Conservation (phyloP, 1,140 invertebrate species). For the Kradibia gibbosae region DNA sequence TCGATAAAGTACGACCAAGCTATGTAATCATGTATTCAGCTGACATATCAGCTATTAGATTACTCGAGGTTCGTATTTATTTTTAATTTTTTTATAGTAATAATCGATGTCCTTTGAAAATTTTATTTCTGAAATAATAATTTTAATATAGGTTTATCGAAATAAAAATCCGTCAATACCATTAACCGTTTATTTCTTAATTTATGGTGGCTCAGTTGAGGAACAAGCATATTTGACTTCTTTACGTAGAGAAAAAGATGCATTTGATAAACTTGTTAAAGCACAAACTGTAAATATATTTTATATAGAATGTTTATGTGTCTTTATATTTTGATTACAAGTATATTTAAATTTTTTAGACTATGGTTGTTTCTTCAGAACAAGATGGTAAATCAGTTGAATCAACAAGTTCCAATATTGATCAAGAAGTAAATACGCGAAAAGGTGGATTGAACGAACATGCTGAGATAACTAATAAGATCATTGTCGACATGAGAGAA, state of each 20-base stretch:
- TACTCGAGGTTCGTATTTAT: slow-evolving; percentile 81
- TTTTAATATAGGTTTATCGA: slow-evolving; percentile 77
- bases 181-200: slow-evolving; percentile 89
- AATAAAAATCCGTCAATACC: slow-evolving; percentile 74
- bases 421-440: slow-evolving; percentile 73
- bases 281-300: slow-evolving; percentile 84
- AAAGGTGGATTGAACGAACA: slow-evolving; percentile 75
- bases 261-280: slow-evolving; percentile 93
- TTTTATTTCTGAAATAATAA: slow-evolving; percentile 25
- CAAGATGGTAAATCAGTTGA: slow-evolving; percentile 89
- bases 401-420: slow-evolving; percentile 74
- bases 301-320: slow-evolving; percentile 1
- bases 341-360: slow-evolving; percentile 73
- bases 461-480: slow-evolving; percentile 71
- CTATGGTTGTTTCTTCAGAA: slow-evolving; percentile 92
- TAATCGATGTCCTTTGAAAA: slow-evolving; percentile 18
- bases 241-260: slow-evolving; percentile 91
- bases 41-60: slow-evolving; percentile 88
- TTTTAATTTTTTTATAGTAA: slow-evolving; percentile 7
- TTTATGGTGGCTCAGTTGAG: slow-evolving; percentile 93
- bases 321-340: neutral
- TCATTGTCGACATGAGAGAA: slow-evolving; percentile 98
- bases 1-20: slow-evolving; percentile 81
- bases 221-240: slow-evolving; percentile 95
- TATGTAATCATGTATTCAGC: slow-evolving; percentile 94